Base-by-base conservation (phyloP, 1,140 invertebrate species). In the Agraylea sexmaculata region DNA sequence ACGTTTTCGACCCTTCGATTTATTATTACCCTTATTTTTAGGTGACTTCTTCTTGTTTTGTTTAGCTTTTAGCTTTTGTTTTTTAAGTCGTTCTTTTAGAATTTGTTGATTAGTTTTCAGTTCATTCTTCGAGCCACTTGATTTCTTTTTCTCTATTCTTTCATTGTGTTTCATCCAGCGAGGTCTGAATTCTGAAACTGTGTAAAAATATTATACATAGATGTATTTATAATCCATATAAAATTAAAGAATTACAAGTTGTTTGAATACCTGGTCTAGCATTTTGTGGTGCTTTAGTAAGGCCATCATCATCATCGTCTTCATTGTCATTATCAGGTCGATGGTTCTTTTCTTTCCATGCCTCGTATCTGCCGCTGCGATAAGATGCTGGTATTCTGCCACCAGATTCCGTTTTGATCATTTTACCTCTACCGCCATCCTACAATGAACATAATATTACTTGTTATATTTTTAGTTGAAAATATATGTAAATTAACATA, bases 361-460 rank as follows among this genome's bases (percentile, higher is more conserved):
- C 70, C 32, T 77, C 74, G 59, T 96, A 98, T 45, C 82, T 69
- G 46, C 91, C 81, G 33, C 84, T 83, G 62, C 95, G 95, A 59
- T 89, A 98, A 0, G 86, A 83, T 1, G 92, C 89, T 2, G 90
- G 78, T 51, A 99, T 92, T 78, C 87, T 88, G 1, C 74, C 77
- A 7, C 94, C 94, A 38, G 87, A 91, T 64, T 99, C 94, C 2
- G 93, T 96, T 46, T 79, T 80, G 47, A 98, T 94, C 62, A 64
- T 67, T 32, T 50, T 49, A n/a, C 47, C 47, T 1, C 32, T 22
- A 31, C 43, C 43, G 19, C 41, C 50, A 40, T 53, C 40, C 52
- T 42, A 37, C 19, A 46, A 32, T 46, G 19, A 17, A n/a, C n/a
- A n/a, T n/a, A n/a, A n/a, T n/a, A n/a, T n/a, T n/a, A n/a, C n/a